Base-by-base conservation (phyloP, 92 coral and sea anemone species). In the Siderastrea radians region DNA sequence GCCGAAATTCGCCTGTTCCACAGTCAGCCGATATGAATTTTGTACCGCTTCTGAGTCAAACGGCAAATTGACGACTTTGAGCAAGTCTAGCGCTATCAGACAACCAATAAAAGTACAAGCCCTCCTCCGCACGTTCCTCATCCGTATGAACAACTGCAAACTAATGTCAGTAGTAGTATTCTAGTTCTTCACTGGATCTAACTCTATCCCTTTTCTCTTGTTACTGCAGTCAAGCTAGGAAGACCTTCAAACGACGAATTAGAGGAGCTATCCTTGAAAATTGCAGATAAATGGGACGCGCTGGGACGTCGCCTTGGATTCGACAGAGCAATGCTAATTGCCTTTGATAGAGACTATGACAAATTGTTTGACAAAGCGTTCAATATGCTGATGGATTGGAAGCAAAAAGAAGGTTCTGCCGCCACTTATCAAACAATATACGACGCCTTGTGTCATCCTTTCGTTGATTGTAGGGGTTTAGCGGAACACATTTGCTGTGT, bases 231-330 rank as follows among this genome's bases (percentile, higher is more conserved):
- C 71, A 78, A 61, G 53, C n/a, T 19, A 44, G 71, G 82, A 1
- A 3, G 2, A 7, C 82, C 82, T 0, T 13, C 72, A 16, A 47
- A 17, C 1, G 71, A 61, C 51, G 82, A 78, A 13, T 62, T 78
- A n/a, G 82, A 78, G 46, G 71, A 48, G 72, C 67, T 78, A 16
- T 46, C 82, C 15, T 0, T 1, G 15, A 47, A 47, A 6, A 26
- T 78, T 49, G 71, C 13, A 1, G 82, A 61, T 8, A 61, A 63
- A 3, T 78, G 82, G 82, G n/a, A 78, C 1, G n/a, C n/a, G 1
- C 1, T 78, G 7, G 82, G 57, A 11, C 58, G 82, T 7, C 82
- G 82, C 43, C 82, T 78, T 4, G 71, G 71, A 78, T 49, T 61
- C 47, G 54, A 47, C 14, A 4, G 11, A 63, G 46, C 82, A 11